Percentiles rank a stretch among this genome's conserved stretches.
Conservation (phyloP, 92 coral and sea anemone genomes). For the Chrysogorgia sp. region DNA sequence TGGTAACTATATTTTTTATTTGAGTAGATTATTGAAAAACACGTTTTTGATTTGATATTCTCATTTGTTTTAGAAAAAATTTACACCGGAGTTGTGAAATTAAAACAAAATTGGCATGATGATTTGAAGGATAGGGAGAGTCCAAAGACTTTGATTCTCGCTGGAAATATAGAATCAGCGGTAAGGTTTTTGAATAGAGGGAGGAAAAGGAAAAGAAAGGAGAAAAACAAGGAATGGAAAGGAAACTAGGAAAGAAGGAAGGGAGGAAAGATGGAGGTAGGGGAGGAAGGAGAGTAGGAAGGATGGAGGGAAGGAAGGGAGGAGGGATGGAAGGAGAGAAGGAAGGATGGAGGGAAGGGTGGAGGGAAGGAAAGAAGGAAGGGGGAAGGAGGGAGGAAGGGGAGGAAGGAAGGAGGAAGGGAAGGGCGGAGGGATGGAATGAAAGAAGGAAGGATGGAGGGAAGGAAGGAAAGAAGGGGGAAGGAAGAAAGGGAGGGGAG, state of each 20-base stretch:
- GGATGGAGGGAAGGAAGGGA: too few relatives aligned
- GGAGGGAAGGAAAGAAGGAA: too few relatives aligned
- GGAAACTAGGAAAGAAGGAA: too few relatives aligned
- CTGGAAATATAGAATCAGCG: conserved; percentile 96
- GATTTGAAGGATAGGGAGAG: conserved; percentile 61
- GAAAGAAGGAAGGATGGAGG: background rate
- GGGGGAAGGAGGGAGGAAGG: background rate
- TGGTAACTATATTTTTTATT: background rate
- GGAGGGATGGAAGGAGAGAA: too few relatives aligned
- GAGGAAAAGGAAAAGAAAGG: background rate
- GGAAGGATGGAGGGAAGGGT: too few relatives aligned
- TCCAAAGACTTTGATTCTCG: conserved; percentile 79
- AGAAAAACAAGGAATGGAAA: too few relatives aligned
- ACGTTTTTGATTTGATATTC: background rate
- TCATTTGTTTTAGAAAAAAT: conserved; percentile 59
- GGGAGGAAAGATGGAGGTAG: too few relatives aligned
- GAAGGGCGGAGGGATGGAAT: background rate
- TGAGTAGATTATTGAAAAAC: too few relatives aligned
- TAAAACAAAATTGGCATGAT: conserved; percentile 93
- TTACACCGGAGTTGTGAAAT: conserved; percentile 75
- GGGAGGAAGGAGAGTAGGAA: too few relatives aligned
- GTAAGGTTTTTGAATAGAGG: conserved; percentile 54
- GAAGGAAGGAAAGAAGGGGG: background rate
- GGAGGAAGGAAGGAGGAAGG: background rate
- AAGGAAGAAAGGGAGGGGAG: background rate